These are phyloP conservation scores for Onychostruthus taczanowskii DNA, from an alignment of 2,113 vertebrate genomes.

Conservation along the genomic window DNA sequence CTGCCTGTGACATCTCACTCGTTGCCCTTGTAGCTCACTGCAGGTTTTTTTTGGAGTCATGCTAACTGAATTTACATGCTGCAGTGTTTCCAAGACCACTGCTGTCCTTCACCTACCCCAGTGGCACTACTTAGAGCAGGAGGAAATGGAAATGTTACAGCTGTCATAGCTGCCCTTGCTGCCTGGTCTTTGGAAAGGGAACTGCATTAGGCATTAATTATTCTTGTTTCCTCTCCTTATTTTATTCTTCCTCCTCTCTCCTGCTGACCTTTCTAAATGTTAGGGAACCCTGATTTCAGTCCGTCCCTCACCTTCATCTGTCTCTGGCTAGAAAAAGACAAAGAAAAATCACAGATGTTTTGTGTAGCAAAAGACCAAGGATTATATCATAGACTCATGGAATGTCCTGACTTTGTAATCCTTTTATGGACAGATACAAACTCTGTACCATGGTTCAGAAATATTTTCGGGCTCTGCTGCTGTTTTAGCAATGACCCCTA, in stretches of 20 bases:
- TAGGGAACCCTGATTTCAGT: background rate
- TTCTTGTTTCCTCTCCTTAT: conserved; percentile 41
- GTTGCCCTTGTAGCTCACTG: conserved; percentile 27
- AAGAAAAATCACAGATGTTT: background rate
- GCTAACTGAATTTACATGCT: conserved; percentile 62
- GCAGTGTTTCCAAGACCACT: conserved; percentile 53
- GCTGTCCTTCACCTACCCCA: conserved; percentile 59
- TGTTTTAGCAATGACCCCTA: background rate
- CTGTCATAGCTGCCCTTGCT: conserved; percentile 60
- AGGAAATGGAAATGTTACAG: conserved; percentile 64
- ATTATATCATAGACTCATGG: background rate
- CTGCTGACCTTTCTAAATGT: conserved; percentile 45
- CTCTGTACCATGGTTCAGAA: background rate
- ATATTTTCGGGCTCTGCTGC: background rate
- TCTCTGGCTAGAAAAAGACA: background rate
- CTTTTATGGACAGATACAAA: background rate
- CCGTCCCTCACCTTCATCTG: background rate
- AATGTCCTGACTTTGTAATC: background rate
- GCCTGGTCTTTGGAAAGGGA: conserved; percentile 43
- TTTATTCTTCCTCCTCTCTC: background rate
- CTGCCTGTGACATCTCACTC: conserved; percentile 52
- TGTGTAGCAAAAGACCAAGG: background rate
- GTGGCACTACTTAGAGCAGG: conserved; percentile 30
- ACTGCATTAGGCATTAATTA: conserved; percentile 43
- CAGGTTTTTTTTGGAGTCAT: conserved; percentile 24